Base-by-base conservation (phyloP, 2,888 invertebrate genomes). In the Mesochorus sp. region DNA sequence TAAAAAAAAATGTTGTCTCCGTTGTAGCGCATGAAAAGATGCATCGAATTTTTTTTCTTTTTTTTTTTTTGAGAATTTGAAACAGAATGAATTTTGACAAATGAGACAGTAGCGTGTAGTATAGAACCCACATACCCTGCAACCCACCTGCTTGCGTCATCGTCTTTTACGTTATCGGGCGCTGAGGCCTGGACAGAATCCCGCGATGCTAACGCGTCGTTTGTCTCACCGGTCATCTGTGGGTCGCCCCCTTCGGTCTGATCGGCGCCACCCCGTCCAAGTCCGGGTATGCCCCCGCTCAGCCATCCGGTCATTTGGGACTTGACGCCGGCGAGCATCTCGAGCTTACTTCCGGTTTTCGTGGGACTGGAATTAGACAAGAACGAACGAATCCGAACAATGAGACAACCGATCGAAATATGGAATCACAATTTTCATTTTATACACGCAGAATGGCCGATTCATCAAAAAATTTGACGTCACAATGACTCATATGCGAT, bases 301-400 rank as follows among this genome's bases (percentile, higher is more conserved):
- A 97, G 93, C 95, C 97, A 97, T 47, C 96, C 96, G 1, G 94
- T 95, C 94, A 96, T 95, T 92, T 96, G 95, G 73, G 94, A 95
- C 92, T 97, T 97, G 75, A 97, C 97, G 87, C 96, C 97, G 84
- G 96, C 95, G 89, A 97, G 94, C 93, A 97, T 95, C 88, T 97
- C 97, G 87, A 95, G 90, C 88, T 95, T 95, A 90, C 95, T 94
- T 71, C 90, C 88, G 59, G 92, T 93, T 92, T 95, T 95, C 78
- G 95, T 95, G 26, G 95, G 95, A 88, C 95, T 95, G 92, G 79
- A 84, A 86, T 67, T n/a, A 53, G 39, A 47, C 53, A 47, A n/a
- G 21, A 47, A 8, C 8, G 12, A 17, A 57, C 10, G 19, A n/a
- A 14, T n/a, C n/a, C n/a, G 21, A 51, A 31, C 19, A 47, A 44